Evolutionary conservation across 2,888 invertebrate genomes (phyloP).

Genomic region (Aproaerema taeniolella): DNA sequence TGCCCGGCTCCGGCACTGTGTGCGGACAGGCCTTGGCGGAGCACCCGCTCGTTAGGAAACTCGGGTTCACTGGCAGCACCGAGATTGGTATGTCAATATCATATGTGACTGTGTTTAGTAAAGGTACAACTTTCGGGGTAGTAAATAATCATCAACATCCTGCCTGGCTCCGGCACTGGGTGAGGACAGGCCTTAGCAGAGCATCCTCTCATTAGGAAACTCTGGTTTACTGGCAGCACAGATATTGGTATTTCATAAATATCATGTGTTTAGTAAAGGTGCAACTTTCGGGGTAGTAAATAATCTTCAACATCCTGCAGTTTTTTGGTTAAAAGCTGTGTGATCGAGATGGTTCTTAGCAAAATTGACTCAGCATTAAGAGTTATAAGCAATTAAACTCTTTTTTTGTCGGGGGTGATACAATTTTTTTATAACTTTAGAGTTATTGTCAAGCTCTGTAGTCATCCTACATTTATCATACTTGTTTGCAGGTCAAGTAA

Average conservation of each 20-base stretch:
- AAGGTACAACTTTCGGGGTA: too few relatives aligned
- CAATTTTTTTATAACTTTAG: not conserved
- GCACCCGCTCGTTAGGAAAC: conserved; percentile 90
- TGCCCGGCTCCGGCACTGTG: conserved; percentile 89
- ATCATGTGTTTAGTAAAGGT: too few relatives aligned
- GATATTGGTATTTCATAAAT: too few relatives aligned
- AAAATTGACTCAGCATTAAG: too few relatives aligned
- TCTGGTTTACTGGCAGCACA: conserved; percentile 98
- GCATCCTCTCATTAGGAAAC: conserved; percentile 90
- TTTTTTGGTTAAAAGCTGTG: too few relatives aligned
- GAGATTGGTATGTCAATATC: conserved; percentile 89
- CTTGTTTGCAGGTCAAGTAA: conserved; percentile 81
- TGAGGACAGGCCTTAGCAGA: conserved; percentile 92
- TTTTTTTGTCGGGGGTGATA: too few relatives aligned
- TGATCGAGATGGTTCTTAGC: too few relatives aligned
- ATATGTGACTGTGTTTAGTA: too few relatives aligned
- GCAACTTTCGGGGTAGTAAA: too few relatives aligned
- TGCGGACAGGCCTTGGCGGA: conserved; percentile 92
- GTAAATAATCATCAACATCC: conserved; percentile 95
- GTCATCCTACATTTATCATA: too few relatives aligned
- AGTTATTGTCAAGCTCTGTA: not conserved
- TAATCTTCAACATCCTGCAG: too few relatives aligned
- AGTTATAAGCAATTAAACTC: too few relatives aligned
- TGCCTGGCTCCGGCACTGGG: conserved; percentile 88
- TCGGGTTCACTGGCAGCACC: conserved; percentile 98